Evolutionary conservation across 1,140 invertebrate genomes (phyloP).

Genomic region (Lysiphlebus fabarum): DNA sequence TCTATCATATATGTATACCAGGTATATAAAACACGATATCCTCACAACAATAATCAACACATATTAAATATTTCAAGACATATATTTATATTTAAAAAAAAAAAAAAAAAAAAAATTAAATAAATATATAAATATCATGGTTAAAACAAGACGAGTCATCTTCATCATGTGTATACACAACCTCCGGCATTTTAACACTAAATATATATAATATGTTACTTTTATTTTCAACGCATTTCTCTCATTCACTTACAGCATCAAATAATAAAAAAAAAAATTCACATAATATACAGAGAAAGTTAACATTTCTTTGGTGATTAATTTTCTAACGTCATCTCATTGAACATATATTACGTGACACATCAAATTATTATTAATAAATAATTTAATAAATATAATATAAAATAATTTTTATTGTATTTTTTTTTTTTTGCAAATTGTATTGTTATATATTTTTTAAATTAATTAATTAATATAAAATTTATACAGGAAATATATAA

Average conservation of each 20-base stretch:
- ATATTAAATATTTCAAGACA: not conserved
- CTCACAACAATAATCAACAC: not conserved
- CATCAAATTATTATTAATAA: too few species aligned
- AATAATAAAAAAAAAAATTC: not conserved
- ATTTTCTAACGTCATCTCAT: conserved; percentile 6
- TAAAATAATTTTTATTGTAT: not conserved
- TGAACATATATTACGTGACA: conserved; percentile 4
- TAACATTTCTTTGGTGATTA: conserved; percentile 1
- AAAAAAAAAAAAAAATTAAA: not conserved
- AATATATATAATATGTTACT: not conserved
- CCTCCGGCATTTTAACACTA: not conserved
- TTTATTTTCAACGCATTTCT: conserved; percentile 1
- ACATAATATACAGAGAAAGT: not conserved
- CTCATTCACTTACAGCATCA: not conserved
- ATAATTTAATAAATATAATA: too few species aligned
- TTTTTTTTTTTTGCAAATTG: not conserved
- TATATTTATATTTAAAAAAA: not conserved
- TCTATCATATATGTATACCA: not conserved
- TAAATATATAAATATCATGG: not conserved
- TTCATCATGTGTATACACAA: not conserved
- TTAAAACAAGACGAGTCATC: not conserved
- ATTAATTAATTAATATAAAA: too few species aligned
- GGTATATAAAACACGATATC: too few species aligned
- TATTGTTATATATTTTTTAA: not conserved
- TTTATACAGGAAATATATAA: too few species aligned